Base-by-base conservation (phyloP, 2,113 vertebrate species). In the Bubalus kerabau region DNA sequence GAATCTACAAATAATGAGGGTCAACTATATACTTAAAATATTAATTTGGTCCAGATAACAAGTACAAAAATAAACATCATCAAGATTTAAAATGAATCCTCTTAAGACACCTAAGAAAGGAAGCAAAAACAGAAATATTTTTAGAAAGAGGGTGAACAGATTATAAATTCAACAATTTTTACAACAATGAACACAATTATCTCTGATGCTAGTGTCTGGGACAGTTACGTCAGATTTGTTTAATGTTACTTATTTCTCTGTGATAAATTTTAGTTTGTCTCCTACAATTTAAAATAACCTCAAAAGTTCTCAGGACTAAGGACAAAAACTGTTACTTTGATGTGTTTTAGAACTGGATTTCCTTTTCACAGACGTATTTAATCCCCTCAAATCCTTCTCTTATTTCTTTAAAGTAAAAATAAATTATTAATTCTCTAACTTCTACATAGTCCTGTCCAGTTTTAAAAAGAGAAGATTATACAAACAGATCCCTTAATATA, bases 371-470 rank as follows among this genome's bases (percentile, higher is more conserved):
- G 11, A 46, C 50, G 14, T 87, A 93, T 62, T 91, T 94, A 91
- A 85, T 88, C 7, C 50, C 94, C 28, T 71, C 23, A 88, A 86
- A 83, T 82, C 4, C 76, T 87, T 93, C 40, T 94, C 78, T 80
- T 67, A 85, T 84, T 95, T 96, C 30, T 89, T 91, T 46, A 95
- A 50, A 86, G 10, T 92, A 95, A 90, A 97, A 86, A 62, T 32
- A 84, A 93, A 93, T 95, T 43, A 97, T 84, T 59, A 81, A 91
- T 46, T 97, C 54, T 86, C 28, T 32, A 94, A 59, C 26, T 81
- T 87, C 92, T 91, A 84, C 26, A 59, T 1, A 87, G 32, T 90
- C 30, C 92, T 90, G 24, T 14, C 74, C 16, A 85, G 46, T 93
- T 92, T 96, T 50, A 85, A 48, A 94, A 71, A 91, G 23, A 67